A percentile compares a stretch with the other conserved stretches of the same genome.
Conservation (phyloP, 2,113 vertebrate genomes). For the Mormoops blainvillei region DNA sequence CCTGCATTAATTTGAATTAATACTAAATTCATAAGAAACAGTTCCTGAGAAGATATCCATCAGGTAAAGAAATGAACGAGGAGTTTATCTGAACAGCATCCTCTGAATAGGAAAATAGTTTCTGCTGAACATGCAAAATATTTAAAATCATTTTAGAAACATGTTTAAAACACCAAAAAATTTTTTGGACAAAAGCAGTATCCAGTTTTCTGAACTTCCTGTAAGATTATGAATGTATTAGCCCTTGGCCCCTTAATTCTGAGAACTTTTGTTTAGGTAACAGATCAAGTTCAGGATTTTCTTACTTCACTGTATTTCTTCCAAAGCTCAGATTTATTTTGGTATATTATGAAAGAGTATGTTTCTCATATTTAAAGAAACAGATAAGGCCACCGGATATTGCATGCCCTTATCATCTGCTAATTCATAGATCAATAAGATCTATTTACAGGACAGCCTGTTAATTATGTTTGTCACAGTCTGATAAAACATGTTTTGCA, state of each 20-base stretch:
- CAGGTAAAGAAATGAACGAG: neutral
- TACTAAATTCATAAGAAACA: neutral
- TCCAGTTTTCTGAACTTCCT: neutral
- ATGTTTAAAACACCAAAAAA: neutral
- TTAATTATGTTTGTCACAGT: constrained; percentile 4
- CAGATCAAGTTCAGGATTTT: neutral
- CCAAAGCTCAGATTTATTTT: neutral
- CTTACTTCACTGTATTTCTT: neutral
- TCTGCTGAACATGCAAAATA: neutral
- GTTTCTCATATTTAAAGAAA: constrained; percentile 46
- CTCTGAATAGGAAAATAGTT: neutral
- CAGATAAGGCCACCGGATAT: constrained; percentile 33
- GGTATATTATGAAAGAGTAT: neutral
- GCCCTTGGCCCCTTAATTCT: neutral
- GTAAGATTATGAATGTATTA: constrained; percentile 5
- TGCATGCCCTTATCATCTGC: neutral
- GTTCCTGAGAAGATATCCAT: neutral
- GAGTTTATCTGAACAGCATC: neutral
- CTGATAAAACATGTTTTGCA: neutral
- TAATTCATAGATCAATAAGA: constrained; percentile 28
- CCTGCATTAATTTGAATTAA: constrained; percentile 8
- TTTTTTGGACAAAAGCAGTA: neutral
- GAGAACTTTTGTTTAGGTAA: neutral
- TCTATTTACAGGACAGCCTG: neutral
- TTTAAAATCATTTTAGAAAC: neutral